phyloP scores from a whole-genome alignment of 2,797 vertebrate genomes.

The Tiaroga cobitis region DNA sequence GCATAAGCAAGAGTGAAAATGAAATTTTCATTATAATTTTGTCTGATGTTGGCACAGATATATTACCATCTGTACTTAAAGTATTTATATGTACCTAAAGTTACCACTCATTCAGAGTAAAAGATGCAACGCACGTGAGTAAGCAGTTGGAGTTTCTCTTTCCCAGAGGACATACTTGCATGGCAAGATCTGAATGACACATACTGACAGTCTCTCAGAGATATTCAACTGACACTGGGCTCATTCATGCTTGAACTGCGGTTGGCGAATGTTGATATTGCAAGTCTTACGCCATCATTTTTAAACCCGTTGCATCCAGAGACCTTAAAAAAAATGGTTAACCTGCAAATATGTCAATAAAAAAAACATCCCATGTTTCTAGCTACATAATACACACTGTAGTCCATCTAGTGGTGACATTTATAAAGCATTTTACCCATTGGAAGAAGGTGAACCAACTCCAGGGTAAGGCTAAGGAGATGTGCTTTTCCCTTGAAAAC shows the following conservation, averaged over 20 bases:
- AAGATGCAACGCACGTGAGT: constrained; percentile 61
- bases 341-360: background rate
- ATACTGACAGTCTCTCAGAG: constrained; percentile 53
- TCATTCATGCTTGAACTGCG: constrained; percentile 1
- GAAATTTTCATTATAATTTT: background rate
- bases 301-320: background rate
- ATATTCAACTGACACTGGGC: constrained; percentile 12
- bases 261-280: background rate
- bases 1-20: background rate
- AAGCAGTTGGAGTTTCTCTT: constrained; percentile 58
- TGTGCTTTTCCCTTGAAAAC: background rate
- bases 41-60: background rate
- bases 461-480: background rate
- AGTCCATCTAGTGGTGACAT: constrained; percentile 11
- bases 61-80: background rate
- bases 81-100: constrained; percentile 20
- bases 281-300: background rate
- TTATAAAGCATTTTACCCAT: background rate
- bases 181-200: constrained; percentile 70
- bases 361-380: background rate
- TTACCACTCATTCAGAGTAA: constrained; percentile 43
- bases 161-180: constrained; percentile 64
- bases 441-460: background rate
- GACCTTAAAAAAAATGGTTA: background rate
- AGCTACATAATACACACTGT: background rate